Conservation (phyloP, 2,888 invertebrate genomes). For the Apamea epomidion region DNA sequence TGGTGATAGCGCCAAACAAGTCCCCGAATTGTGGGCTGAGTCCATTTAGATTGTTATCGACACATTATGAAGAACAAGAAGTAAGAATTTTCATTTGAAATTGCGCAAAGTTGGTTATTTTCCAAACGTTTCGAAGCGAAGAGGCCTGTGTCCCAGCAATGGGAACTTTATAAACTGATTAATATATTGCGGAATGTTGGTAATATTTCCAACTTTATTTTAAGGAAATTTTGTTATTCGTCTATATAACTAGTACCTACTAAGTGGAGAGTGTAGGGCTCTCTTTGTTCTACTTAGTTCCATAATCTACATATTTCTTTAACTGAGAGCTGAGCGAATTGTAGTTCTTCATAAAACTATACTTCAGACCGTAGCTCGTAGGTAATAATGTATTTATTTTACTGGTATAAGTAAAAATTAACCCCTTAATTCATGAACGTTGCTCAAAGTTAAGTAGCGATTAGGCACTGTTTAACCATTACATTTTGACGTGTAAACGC, state of each 20-base stretch:
- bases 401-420: too few species aligned
- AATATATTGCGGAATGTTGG: not conserved
- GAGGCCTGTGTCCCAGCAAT: not conserved
- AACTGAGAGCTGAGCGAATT: not conserved
- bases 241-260: not conserved
- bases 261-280: not conserved
- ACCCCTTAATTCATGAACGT: too few species aligned
- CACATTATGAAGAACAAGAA: not conserved
- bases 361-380: not conserved
- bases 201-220: not conserved
- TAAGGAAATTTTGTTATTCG: not conserved
- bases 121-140: not conserved
- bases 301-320: not conserved
- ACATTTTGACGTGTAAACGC: too few species aligned
- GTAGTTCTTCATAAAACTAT: too few species aligned
- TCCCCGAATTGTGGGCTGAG: too few species aligned
- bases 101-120: constrained; percentile 1
- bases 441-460: too few species aligned
- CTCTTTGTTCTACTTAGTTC: constrained; percentile 10
- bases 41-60: too few species aligned
- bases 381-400: not conserved
- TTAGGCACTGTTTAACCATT: too few species aligned
- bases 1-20: too few species aligned
- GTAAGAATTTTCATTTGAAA: not conserved
- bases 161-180: not conserved